Conservation (phyloP, 1,140 invertebrate species). For the Bradysia coprophila region DNA sequence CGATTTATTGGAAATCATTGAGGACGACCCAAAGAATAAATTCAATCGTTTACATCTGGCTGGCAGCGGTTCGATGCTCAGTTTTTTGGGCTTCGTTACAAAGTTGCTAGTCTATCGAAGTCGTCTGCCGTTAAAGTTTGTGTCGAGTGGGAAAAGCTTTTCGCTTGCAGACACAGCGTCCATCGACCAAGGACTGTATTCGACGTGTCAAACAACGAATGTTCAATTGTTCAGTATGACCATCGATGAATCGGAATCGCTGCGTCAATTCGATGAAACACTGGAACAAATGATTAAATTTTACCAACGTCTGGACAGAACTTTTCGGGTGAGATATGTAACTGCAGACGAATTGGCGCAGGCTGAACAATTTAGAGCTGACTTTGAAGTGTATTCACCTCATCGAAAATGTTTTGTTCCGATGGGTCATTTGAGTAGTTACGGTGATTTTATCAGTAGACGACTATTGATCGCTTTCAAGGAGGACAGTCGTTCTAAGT, state of each 20-base stretch:
- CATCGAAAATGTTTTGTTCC: conserved; percentile 30
- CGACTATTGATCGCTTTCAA: conserved; percentile 35
- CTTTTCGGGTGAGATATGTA: conserved; percentile 33
- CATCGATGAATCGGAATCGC: not conserved
- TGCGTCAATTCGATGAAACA: conserved; percentile 21
- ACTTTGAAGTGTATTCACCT: conserved; percentile 39
- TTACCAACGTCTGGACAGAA: conserved; percentile 31
- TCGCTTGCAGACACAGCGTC: not conserved
- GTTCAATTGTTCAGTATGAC: not conserved
- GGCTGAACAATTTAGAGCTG: conserved; percentile 32
- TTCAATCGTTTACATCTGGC: not conserved
- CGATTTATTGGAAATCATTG: not conserved
- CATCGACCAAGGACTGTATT: not conserved
- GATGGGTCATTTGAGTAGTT: conserved; percentile 36
- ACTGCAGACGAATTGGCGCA: conserved; percentile 26
- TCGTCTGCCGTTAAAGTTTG: not conserved
- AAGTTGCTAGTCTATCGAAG: not conserved
- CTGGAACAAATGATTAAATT: conserved; percentile 25
- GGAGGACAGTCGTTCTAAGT: conserved; percentile 18
- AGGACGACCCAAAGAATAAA: not conserved
- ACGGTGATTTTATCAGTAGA: conserved; percentile 39
- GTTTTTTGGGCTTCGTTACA: not conserved
- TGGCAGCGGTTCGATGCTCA: not conserved
- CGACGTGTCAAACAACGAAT: not conserved
- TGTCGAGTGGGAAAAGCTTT: not conserved